phyloP scores from a whole-genome alignment of 2,113 vertebrate genomes.

The Entelurus aequoreus region DNA sequence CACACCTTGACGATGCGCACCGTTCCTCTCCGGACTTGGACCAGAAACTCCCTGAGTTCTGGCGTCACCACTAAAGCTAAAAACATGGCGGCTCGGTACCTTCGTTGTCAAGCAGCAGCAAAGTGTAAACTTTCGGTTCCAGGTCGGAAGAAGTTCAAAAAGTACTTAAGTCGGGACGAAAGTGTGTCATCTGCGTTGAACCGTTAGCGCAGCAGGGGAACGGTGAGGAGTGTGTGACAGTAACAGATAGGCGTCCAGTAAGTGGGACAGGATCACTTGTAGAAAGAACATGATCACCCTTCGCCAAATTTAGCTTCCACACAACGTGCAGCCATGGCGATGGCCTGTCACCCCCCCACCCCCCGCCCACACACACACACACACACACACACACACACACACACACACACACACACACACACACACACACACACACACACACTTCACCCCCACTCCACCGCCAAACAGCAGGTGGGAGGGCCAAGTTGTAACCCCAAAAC shows the following conservation, averaged over 20 bases:
- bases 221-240: conserved; percentile 34
- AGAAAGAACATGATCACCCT: conserved; percentile 79
- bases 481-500: no score
- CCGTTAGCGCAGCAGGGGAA: conserved; percentile 11
- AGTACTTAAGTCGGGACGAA: conserved; percentile 5
- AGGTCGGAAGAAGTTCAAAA: not conserved
- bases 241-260: conserved; percentile 58
- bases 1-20: conserved; percentile 91
- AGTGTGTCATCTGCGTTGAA: not conserved
- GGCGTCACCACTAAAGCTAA: conserved; percentile 89
- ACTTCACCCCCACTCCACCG: no score
- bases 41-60: conserved; percentile 92
- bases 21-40: conserved; percentile 84
- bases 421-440: no score
- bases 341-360: conserved; percentile 10
- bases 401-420: no score
- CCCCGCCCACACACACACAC: no score
- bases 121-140: conserved; percentile 20
- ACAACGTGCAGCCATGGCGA: conserved; percentile 59
- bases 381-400: no score
- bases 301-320: conserved; percentile 74
- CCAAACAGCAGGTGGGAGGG: no score
- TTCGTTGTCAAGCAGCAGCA: conserved; percentile 33
- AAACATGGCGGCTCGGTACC: conserved; percentile 80
- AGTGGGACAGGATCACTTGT: conserved; percentile 69